Evolutionary conservation across 2,888 invertebrate genomes (phyloP).

Genomic region (Eugnorisma glareosa): DNA sequence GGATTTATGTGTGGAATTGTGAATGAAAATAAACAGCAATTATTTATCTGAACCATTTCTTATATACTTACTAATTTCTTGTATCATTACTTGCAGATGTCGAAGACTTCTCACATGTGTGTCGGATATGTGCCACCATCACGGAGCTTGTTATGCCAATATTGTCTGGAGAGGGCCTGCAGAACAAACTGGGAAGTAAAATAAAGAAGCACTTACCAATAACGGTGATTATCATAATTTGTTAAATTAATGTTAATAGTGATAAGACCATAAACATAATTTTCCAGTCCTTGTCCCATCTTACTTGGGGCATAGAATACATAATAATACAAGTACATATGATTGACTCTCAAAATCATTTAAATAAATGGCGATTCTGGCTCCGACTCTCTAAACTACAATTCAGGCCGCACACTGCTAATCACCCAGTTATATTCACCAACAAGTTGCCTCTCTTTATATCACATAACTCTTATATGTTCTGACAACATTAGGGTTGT

Average conservation of each 20-base stretch:
- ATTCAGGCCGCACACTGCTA: too few species aligned
- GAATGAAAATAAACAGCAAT: not conserved
- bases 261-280: not conserved
- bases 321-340: too few species aligned
- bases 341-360: too few species aligned
- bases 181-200: constrained; percentile 91
- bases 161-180: constrained; percentile 91
- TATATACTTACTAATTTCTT: not conserved
- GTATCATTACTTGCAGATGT: constrained; percentile 71
- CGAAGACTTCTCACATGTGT: constrained; percentile 80
- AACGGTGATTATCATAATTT: constrained; percentile 82
- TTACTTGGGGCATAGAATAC: too few species aligned
- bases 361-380: too few species aligned
- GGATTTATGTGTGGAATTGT: not conserved
- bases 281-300: not conserved
- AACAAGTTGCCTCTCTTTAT: too few species aligned
- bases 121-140: constrained; percentile 90
- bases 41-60: not conserved
- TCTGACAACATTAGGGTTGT: too few species aligned
- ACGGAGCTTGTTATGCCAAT: constrained; percentile 91
- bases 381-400: too few species aligned
- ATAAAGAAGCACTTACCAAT: constrained; percentile 92
- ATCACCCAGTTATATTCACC: too few species aligned
- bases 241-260: not conserved
- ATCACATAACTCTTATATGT: too few species aligned